phyloP scores from a whole-genome alignment of 2,888 invertebrate genomes.

The Stenotaenia linearis region DNA sequence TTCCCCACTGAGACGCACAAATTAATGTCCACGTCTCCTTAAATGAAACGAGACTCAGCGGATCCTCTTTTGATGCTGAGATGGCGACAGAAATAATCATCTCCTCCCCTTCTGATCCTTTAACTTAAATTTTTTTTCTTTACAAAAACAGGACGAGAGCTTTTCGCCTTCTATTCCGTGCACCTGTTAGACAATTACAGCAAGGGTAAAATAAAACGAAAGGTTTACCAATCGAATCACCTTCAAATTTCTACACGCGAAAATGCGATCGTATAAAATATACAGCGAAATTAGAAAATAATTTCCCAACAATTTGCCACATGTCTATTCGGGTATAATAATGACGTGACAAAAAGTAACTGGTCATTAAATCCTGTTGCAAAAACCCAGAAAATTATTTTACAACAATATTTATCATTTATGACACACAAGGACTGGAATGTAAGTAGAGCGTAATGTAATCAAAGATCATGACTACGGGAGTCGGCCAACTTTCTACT shows the following conservation, averaged over 20 bases:
- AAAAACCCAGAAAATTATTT: neutral
- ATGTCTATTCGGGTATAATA: neutral
- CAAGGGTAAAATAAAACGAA: neutral
- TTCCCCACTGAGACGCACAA: neutral
- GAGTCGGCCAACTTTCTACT: neutral
- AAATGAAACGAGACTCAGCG: neutral
- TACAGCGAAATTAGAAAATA: neutral
- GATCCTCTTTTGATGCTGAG: neutral
- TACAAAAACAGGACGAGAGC: neutral
- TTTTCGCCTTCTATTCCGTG: neutral
- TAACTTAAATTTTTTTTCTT: too few relatives aligned
- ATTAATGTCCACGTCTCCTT: neutral
- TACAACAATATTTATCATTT: neutral
- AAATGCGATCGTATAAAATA: neutral
- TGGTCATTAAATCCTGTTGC: neutral
- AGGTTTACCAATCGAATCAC: neutral
- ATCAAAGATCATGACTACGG: neutral
- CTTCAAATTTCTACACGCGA: neutral
- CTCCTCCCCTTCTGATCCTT: too few relatives aligned
- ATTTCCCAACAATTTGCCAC: neutral
- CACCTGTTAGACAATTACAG: conserved; percentile 2
- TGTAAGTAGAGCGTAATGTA: neutral
- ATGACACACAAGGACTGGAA: neutral
- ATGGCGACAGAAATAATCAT: neutral
- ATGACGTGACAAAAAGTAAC: neutral